Evolutionary conservation across 1,140 invertebrate genomes (phyloP), one percentile per base, ranked within the genome.

Genomic region (Tetramorium parvispinum): DNA sequence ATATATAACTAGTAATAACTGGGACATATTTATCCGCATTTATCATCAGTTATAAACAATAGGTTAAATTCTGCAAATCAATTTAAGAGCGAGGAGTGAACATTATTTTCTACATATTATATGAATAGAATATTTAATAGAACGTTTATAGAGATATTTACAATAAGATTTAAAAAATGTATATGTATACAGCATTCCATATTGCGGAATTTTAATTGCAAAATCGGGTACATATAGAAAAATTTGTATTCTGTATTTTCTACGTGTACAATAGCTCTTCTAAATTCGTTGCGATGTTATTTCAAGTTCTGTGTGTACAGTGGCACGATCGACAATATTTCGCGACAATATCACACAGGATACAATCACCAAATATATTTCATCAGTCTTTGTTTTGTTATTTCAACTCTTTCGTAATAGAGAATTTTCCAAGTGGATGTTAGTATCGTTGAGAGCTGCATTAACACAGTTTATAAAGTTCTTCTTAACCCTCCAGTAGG

Each of bases 181-280:
- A 24, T 37, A 37, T 27, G 6, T 63, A 6, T 18, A 37, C 6
- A 2, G 16, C 8, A 24, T 18, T n/a, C n/a, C 5, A 32, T 10
- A 63, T 63, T 21, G 32, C 10, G n/a, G 10, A 43, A 13, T 66
- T 66, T 65, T 66, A 21, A 40, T 43, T 66, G 63, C n/a, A 13
- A 70, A 71, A 32, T 71, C 3, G 24, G 49, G 37, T 53, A 13
- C 1, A 2, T 32, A 7, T 76, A 11, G 8, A 32, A 77, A 43
- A 77, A 77, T 73, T 37, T 21, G 37, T 40, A 43, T 77, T 55
- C 27, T 53, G 11, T 55, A 55, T 75, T 75, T 53, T 53, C 5
- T 40, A 8, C 18, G 13, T 11, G 16, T n/a, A n/a, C 16, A 57
- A 61, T 61, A 49, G 0, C 7, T 18, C 46, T 63, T 61, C n/a